Evolutionary conservation across 2,888 invertebrate species (phyloP), one percentile per base, ranked within the genome.

Genomic region (Aphidius colemani): DNA sequence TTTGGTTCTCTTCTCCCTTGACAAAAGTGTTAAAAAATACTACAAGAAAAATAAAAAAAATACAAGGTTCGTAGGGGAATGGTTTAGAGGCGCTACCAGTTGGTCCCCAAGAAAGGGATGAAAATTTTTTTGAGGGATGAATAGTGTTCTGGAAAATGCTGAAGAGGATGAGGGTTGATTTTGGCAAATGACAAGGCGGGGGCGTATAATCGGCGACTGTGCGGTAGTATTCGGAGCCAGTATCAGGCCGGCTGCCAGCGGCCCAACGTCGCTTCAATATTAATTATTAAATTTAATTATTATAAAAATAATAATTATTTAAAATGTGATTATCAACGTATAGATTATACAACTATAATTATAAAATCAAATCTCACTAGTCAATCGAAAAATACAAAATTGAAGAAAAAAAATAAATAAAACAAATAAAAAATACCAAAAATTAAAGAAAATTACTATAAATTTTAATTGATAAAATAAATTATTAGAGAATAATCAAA

Each of bases 171-270:
- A 69, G 71, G 62, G 67, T 61, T 67, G 70, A 68, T 70, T 71
- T 70, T 58, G 69, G 70, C 68, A 67, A 67, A 70, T 70, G 69
- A 66, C 67, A 68, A 72, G 72, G 74, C 69, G 71, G 73, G 30
- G 73, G 74, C 72, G 72, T 71, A 69, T 71, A 73, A 71, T 71
- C 71, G 69, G 71, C 70, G 67, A 67, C 63, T 64, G 71, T 70
- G 67, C 68, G 71, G 66, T 66, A 59, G 51, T 64, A 64, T 61
- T 64, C 66, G 63, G 68, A 69, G 72, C 69, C 78, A 81, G 81
- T 81, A 77, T 75, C 79, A 81, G 80, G 80, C 80, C 80, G 80
- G 80, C 80, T 78, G 75, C 77, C 75, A 77, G 79, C 80, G 78
- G 81, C 76, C 78, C 74, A 80, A 77, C 79, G 74, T 79, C 79